Evolutionary conservation across 2,113 vertebrate species (phyloP), one percentile per base, ranked within the genome.

Genomic region (Oxyura jamaicensis): DNA sequence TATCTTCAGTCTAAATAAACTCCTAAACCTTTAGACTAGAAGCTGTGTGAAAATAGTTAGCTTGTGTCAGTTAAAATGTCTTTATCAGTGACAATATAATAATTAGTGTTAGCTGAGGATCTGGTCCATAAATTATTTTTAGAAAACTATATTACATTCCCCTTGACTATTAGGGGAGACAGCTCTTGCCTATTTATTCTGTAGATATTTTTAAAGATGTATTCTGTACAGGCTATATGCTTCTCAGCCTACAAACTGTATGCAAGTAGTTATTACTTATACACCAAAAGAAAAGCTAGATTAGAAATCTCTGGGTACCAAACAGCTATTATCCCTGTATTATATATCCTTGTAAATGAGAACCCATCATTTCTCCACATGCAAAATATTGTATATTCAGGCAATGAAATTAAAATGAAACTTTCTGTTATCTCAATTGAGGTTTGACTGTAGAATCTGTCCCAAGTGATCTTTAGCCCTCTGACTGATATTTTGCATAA

Each of bases 21-120:
- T 74, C 28, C 28, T 59, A 62, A 71, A 31, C 1, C 0, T 36
- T 78, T 48, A 52, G 33, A 79, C 35, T 63, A 89, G 88, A 68
- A 42, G 1, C 1, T n/a, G 3, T 59, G 6, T 25, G 18, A 66
- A 11, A 7, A 18, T 11, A 65, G n/a, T n/a, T n/a, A n/a, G 2
- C 25, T 60, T 14, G 39, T 25, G 6, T 52, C 13, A 42, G 22
- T 65, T 72, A 59, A 63, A 55, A 56, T 23, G 5, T 44, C 18
- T 82, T 79, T 55, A 48, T 13, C 25, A n/a, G 8, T 78, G 60
- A 75, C 28, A 44, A 1, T 62, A 44, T 13, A n/a, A 2, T 2
- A 83, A 10, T 20, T 59, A 63, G 71, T 50, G 6, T 76, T 71
- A 74, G 3, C 19, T 73, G 50, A 48, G 8, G 7, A 74, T 39